These are phyloP conservation scores for Callyntrura sp. DNA, from an alignment of 2,888 invertebrate genomes.

Conservation along the genomic window DNA sequence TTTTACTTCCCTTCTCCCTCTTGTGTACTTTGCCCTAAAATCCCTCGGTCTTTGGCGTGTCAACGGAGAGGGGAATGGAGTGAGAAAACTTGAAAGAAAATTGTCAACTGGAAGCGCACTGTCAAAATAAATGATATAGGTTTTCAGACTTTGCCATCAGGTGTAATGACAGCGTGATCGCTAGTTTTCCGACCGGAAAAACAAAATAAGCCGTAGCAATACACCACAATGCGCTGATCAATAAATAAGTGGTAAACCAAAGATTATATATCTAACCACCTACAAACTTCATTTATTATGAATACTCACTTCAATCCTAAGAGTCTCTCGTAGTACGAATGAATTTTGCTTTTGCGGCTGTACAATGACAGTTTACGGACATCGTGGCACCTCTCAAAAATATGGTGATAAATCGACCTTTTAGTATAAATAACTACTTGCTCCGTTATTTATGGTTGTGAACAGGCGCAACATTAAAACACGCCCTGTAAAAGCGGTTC, in stretches of 20 bases:
- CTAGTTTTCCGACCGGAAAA: background rate
- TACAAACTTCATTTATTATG: too few relatives aligned
- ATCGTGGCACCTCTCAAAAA: background rate
- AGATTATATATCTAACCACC: too few relatives aligned
- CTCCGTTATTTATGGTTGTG: background rate
- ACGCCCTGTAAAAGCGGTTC: background rate
- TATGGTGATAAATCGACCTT: background rate
- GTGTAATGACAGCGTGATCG: slow-evolving; percentile 13
- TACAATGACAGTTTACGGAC: background rate
- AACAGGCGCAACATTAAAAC: background rate
- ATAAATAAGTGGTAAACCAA: too few relatives aligned
- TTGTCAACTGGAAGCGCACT: slow-evolving; percentile 17
- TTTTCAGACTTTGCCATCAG: slow-evolving; percentile 19
- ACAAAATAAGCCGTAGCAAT: too few relatives aligned
- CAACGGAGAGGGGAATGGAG: slow-evolving; percentile 22
- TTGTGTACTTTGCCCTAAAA: background rate
- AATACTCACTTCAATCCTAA: too few relatives aligned
- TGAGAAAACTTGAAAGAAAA: slow-evolving; percentile 2
- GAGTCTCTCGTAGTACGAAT: too few relatives aligned
- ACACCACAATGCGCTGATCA: background rate
- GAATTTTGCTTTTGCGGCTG: too few relatives aligned
- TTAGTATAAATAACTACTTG: background rate
- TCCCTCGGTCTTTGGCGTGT: slow-evolving; percentile 1
- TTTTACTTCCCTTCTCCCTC: background rate
- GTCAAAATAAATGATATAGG: slow-evolving; percentile 55